Percentiles rank a stretch among this genome's conserved stretches.
Conservation (phyloP, 2,888 invertebrate species). For the Neoaliturus tenellus region DNA sequence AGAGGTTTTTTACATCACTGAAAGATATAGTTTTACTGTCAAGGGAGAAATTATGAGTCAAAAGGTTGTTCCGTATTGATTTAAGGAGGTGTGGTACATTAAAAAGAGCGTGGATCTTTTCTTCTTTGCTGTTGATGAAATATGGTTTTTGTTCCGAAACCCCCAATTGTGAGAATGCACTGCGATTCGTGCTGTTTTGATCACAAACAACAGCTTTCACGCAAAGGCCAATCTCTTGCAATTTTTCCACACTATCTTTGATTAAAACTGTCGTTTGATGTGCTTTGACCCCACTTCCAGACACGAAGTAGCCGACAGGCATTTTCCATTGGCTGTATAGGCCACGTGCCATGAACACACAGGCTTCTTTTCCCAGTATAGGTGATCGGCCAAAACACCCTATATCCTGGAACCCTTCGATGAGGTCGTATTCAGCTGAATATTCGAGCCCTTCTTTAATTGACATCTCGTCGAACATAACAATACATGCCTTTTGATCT, state of each 20-base stretch:
- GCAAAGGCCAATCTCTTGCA: slow-evolving; percentile 60
- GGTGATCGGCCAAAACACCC: slow-evolving; percentile 59
- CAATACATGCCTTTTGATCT: slow-evolving; percentile 63
- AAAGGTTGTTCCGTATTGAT: slow-evolving; percentile 63
- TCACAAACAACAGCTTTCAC: slow-evolving; percentile 65
- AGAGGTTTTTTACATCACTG: slow-evolving; percentile 61
- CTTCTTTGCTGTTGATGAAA: slow-evolving; percentile 41
- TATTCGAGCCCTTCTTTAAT: slow-evolving; percentile 64
- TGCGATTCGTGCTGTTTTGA: slow-evolving; percentile 62
- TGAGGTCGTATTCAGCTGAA: slow-evolving; percentile 61
- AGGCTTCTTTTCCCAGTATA: neutral
- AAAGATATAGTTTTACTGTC: slow-evolving; percentile 59
- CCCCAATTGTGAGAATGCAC: slow-evolving; percentile 60
- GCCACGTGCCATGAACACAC: slow-evolving; percentile 61
- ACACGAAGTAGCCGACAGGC: slow-evolving; percentile 64
- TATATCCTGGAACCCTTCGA: slow-evolving; percentile 65
- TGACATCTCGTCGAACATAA: slow-evolving; percentile 66
- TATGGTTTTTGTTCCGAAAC: slow-evolving; percentile 62
- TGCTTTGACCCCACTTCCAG: slow-evolving; percentile 56
- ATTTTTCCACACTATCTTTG: slow-evolving; percentile 54
- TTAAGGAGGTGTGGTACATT: slow-evolving; percentile 65
- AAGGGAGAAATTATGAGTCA: slow-evolving; percentile 58
- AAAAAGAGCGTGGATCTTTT: slow-evolving; percentile 63
- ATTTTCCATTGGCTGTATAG: slow-evolving; percentile 65
- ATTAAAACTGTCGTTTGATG: slow-evolving; percentile 57